phyloP scores from a whole-genome alignment of 2,113 vertebrate species.

The Seriola rivoliana region DNA sequence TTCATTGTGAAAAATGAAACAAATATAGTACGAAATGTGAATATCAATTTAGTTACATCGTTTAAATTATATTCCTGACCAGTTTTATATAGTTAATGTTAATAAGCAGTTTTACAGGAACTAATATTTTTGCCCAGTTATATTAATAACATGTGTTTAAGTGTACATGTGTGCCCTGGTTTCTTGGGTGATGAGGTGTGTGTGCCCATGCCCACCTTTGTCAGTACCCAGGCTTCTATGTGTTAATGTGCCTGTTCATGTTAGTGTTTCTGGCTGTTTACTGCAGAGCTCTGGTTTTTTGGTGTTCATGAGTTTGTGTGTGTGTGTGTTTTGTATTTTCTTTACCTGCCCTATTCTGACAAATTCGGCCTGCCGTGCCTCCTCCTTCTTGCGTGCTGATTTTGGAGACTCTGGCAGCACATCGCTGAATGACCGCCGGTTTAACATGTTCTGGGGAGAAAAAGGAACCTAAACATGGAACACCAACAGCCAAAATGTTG shows the following conservation, averaged over 20 bases:
- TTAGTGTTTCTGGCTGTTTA: not conserved
- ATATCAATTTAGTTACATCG: too few species aligned
- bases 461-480: conserved; percentile 84
- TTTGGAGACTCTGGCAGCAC: conserved; percentile 97
- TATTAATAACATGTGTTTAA: not conserved
- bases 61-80: too few species aligned
- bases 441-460: conserved; percentile 96
- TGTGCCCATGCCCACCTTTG: not conserved
- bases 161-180: not conserved
- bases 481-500: conserved; percentile 40
- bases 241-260: not conserved
- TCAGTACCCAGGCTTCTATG: not conserved
- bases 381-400: conserved; percentile 96
- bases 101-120: too few species aligned
- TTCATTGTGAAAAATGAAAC: too few species aligned
- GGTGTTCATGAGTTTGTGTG: not conserved
- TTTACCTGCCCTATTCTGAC: conserved; percentile 96
- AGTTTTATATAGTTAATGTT: too few species aligned
- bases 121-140: too few species aligned
- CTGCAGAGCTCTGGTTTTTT: conserved; percentile 13
- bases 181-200: not conserved
- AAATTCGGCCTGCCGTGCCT: conserved; percentile 98
- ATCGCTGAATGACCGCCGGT: conserved; percentile 96
- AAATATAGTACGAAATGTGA: too few species aligned
- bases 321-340: not conserved